A percentile compares a stretch with the other conserved stretches of the same genome.
Conservation (phyloP, 2,797 vertebrate genomes). For the Onychomys torridus region DNA sequence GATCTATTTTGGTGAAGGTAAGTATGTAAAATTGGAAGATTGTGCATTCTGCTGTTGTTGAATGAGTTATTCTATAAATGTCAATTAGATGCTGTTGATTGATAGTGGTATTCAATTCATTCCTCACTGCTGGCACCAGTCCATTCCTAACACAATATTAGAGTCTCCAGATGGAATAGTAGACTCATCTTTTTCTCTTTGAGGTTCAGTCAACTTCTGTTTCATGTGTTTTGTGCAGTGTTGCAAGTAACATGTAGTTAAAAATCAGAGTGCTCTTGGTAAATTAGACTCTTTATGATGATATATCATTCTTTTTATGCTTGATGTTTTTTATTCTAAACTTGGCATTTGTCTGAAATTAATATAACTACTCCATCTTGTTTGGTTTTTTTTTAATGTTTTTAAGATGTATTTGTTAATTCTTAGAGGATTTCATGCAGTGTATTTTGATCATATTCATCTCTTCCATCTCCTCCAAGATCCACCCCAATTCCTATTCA, state of each 20-base stretch:
- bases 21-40: background rate
- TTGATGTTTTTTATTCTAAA: background rate
- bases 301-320: background rate
- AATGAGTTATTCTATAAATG: conserved; percentile 9
- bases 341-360: background rate
- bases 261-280: background rate
- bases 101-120: background rate
- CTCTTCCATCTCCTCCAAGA: background rate
- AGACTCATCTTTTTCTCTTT: background rate
- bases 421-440: background rate
- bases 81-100: conserved; percentile 5
- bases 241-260: background rate
- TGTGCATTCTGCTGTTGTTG: background rate
- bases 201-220: background rate
- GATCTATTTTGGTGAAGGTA: background rate
- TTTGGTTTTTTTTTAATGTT: background rate
- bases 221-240: background rate
- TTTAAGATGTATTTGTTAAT: background rate
- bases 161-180: background rate
- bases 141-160: background rate
- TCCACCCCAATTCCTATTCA: background rate
- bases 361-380: background rate
- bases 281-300: background rate
- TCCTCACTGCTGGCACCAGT: background rate
- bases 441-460: background rate